Evolutionary conservation across 2,113 vertebrate genomes (phyloP).

Genomic region (Otus sunia): DNA sequence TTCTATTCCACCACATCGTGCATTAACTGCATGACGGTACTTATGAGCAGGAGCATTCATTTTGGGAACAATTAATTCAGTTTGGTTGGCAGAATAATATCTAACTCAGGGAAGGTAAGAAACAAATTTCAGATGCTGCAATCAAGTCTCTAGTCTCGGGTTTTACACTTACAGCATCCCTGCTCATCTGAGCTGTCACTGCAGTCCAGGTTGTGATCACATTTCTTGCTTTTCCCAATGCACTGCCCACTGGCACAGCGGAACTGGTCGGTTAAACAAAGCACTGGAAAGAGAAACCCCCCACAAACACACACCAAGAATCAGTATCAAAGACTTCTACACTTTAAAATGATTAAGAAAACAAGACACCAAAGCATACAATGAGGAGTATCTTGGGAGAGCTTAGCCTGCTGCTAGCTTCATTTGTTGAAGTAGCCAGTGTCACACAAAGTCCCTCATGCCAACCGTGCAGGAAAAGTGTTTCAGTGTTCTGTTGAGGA

Average conservation of each 20-base stretch:
- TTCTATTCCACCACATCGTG: background rate
- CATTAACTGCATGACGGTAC: background rate
- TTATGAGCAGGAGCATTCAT: background rate
- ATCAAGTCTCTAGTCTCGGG: background rate
- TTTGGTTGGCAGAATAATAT: background rate
- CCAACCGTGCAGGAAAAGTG: background rate
- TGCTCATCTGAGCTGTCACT: constrained; percentile 92
- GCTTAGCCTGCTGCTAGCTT: background rate
- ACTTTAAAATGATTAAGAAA: background rate
- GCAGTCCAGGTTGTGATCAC: constrained; percentile 93
- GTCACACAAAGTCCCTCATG: background rate
- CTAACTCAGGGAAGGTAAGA: background rate
- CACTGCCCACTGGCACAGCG: constrained; percentile 91
- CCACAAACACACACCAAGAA: background rate
- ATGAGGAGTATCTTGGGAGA: background rate
- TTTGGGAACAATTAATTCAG: background rate
- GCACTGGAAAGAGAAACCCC: constrained; percentile 72
- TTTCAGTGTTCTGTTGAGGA: background rate
- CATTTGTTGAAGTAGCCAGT: background rate
- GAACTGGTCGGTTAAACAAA: constrained; percentile 90
- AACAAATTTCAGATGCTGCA: background rate
- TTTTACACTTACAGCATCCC: constrained; percentile 90
- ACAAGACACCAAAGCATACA: background rate
- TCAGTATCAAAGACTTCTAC: background rate
- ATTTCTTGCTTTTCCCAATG: constrained; percentile 93